Percentiles rank a stretch among this genome's conserved stretches.
Evolutionary conservation across 2,797 vertebrate species (phyloP).

Genomic region (Bovichtus diacanthus): DNA sequence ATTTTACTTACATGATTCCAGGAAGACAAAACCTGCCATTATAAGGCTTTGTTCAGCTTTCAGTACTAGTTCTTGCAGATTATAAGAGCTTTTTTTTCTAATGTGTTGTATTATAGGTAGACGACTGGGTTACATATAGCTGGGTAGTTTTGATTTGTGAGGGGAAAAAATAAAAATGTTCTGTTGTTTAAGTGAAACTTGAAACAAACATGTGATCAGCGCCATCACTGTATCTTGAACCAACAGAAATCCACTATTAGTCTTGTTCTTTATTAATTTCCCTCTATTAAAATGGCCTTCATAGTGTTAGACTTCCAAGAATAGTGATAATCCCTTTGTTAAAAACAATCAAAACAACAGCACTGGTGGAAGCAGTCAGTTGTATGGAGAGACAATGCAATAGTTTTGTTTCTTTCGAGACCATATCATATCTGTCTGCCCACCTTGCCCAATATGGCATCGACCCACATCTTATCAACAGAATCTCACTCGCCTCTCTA

Average conservation of each 20-base stretch:
- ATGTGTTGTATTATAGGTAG: background rate
- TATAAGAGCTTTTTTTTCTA: background rate
- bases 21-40: background rate
- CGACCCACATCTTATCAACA: constrained; percentile 10
- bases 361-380: constrained; percentile 22
- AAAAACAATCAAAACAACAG: constrained; percentile 8
- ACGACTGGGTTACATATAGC: too few species aligned
- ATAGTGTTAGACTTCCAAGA: background rate
- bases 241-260: background rate
- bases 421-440: constrained; percentile 11
- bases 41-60: background rate
- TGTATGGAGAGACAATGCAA: constrained; percentile 1
- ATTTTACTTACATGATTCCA: background rate
- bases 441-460: constrained; percentile 14
- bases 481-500: constrained; percentile 30
- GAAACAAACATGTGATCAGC: background rate
- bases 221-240: background rate
- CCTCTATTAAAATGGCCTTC: background rate
- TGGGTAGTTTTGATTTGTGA: background rate
- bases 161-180: background rate
- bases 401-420: constrained; percentile 31
- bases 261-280: background rate
- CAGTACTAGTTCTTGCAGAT: background rate
- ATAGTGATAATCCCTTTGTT: background rate
- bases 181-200: background rate